These are phyloP conservation scores for Sebastiscus albofasciatus DNA, from an alignment of 2,797 vertebrate species.

Conservation along the genomic window DNA sequence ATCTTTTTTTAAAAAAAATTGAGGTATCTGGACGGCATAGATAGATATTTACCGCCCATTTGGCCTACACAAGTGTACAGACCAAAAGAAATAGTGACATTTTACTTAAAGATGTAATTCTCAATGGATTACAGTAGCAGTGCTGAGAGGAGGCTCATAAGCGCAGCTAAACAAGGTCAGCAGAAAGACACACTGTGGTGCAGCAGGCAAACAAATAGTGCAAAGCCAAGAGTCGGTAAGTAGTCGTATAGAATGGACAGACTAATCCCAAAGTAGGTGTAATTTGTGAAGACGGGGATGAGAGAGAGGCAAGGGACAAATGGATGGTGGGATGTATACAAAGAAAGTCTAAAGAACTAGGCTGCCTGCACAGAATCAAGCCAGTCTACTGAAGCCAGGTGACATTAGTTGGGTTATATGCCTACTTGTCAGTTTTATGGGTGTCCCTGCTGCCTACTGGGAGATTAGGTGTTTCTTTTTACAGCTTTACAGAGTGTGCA, in stretches of 20 bases:
- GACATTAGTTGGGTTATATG: not conserved
- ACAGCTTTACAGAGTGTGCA: constrained; percentile 1
- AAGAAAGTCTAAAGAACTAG: not conserved
- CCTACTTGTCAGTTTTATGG: not conserved
- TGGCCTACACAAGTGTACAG: constrained; percentile 53
- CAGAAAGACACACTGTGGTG: constrained; percentile 70
- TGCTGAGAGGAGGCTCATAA: constrained; percentile 59
- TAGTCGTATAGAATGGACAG: constrained; percentile 76
- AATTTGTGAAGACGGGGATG: constrained; percentile 61
- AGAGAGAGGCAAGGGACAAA: constrained; percentile 44
- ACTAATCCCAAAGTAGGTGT: constrained; percentile 86
- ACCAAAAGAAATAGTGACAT: constrained; percentile 53
- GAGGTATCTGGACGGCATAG: constrained; percentile 49
- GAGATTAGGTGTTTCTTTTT: constrained; percentile 9
- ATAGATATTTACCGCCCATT: constrained; percentile 42
- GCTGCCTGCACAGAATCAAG: constrained; percentile 14
- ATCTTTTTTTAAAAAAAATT: constrained; percentile 90
- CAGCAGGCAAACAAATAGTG: constrained; percentile 72
- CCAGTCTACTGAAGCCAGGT: constrained; percentile 25
- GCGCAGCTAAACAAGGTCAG: constrained; percentile 75
- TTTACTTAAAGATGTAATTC: constrained; percentile 58
- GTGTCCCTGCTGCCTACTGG: not conserved
- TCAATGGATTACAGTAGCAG: constrained; percentile 71
- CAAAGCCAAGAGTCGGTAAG: constrained; percentile 67
- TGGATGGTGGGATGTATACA: constrained; percentile 47